Evolutionary conservation across 2,888 invertebrate species (phyloP).

Genomic region (Tachina grossa): DNA sequence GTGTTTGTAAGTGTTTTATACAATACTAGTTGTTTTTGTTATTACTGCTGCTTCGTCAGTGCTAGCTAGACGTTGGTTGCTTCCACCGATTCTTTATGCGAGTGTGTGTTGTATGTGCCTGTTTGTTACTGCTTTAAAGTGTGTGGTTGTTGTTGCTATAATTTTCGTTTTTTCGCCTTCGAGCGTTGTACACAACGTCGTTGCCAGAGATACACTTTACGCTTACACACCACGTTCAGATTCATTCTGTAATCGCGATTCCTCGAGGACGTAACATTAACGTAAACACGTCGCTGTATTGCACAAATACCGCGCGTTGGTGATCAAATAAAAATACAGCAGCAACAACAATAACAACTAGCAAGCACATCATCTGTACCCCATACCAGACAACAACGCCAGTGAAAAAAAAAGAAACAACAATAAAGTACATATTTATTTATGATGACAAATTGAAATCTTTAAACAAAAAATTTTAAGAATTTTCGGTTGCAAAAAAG

Average conservation of each 20-base stretch:
- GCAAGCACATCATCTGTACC: conserved; percentile 52
- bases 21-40: conserved; percentile 43
- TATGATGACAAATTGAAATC: background rate
- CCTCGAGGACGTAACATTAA: conserved; percentile 83
- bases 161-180: conserved; percentile 76
- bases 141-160: conserved; percentile 61
- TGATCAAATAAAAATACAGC: conserved; percentile 57
- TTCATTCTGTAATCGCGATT: conserved; percentile 83
- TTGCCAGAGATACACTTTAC: conserved; percentile 79
- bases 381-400: conserved; percentile 56
- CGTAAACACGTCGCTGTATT: conserved; percentile 81
- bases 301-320: conserved; percentile 67
- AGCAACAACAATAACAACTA: conserved; percentile 53
- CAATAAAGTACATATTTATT: conserved; percentile 23
- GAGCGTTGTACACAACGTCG: conserved; percentile 73
- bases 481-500: background rate
- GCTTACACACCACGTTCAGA: conserved; percentile 82
- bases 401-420: conserved; percentile 17
- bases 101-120: conserved; percentile 39
- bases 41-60: conserved; percentile 51
- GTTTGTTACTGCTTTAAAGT: conserved; percentile 68
- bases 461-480: background rate
- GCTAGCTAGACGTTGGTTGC: conserved; percentile 61
- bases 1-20: conserved; percentile 26
- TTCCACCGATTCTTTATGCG: conserved; percentile 63